Evolutionary conservation across 2,888 invertebrate genomes (phyloP).

Genomic region (Caenorhabditis japonica): DNA sequence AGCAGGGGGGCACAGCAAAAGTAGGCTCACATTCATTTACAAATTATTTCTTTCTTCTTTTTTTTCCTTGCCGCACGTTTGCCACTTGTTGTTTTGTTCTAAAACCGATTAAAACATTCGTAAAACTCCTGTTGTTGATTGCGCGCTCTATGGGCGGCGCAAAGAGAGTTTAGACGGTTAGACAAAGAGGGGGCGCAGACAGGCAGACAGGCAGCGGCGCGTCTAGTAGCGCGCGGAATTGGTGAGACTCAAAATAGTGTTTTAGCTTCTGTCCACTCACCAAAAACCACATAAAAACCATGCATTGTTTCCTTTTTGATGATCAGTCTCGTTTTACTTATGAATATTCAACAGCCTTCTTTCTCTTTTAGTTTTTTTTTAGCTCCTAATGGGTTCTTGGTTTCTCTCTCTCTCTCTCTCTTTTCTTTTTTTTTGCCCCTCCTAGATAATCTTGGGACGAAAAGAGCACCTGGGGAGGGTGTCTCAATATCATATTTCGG

Average conservation of each 20-base stretch:
- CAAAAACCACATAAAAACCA: no score
- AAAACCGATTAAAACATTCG: no score
- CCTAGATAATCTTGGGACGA: neutral
- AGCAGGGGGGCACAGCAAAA: neutral
- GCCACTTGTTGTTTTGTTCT: no score
- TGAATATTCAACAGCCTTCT: constrained; percentile 8
- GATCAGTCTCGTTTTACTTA: constrained; percentile 17
- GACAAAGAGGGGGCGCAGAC: no score
- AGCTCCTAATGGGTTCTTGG: constrained; percentile 4
- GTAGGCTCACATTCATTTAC: constrained; percentile 6
- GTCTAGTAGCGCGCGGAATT: no score
- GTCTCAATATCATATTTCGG: constrained; percentile 29
- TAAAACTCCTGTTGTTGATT: no score
- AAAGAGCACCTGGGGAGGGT: constrained; percentile 9
- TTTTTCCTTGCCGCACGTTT: neutral
- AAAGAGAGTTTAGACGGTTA: no score
- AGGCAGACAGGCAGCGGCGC: no score
- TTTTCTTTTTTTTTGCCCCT: neutral
- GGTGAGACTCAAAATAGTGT: no score
- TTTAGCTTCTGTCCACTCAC: no score
- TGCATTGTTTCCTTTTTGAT: neutral
- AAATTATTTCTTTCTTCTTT: neutral
- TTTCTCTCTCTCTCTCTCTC: neutral
- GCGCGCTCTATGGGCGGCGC: no score
- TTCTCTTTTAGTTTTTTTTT: neutral